Conservation (phyloP, 2,113 vertebrate species). For the Passer domesticus region DNA sequence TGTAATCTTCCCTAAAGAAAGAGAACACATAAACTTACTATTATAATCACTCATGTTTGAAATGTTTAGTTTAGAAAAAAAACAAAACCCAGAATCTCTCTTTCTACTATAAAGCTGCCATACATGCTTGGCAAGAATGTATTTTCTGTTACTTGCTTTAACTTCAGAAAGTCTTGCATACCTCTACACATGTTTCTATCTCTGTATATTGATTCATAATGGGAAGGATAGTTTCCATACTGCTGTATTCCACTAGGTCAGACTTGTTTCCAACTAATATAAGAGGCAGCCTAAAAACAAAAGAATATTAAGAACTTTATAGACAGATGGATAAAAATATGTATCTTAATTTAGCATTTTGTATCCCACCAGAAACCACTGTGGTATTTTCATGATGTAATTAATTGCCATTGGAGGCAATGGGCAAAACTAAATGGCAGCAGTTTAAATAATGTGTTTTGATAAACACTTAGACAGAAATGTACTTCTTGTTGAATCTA, state of each 20-base stretch:
- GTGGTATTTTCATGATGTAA: not conserved
- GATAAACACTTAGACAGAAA: not conserved
- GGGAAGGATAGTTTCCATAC: slow-evolving; percentile 98
- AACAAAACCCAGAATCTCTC: not conserved
- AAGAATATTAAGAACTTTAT: slow-evolving; percentile 8
- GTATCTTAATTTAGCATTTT: not conserved
- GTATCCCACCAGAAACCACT: not conserved
- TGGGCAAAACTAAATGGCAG: not conserved
- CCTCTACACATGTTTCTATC: slow-evolving; percentile 98
- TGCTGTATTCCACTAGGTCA: slow-evolving; percentile 97
- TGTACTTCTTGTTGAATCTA: not conserved
- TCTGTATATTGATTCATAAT: slow-evolving; percentile 99
- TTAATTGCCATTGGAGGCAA: not conserved
- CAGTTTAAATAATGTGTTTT: not conserved
- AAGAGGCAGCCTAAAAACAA: slow-evolving; percentile 84
- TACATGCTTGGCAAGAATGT: not conserved
- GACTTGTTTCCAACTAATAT: slow-evolving; percentile 98
- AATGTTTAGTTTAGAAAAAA: not conserved
- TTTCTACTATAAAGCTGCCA: not conserved
- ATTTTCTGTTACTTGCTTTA: not conserved
- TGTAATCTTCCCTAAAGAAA: not conserved
- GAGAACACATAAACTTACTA: not conserved
- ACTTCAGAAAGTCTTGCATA: slow-evolving; percentile 59
- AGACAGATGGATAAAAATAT: not conserved
- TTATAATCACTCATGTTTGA: not conserved